phyloP scores from a whole-genome alignment of 2,113 vertebrate genomes.

The Scomber japonicus region DNA sequence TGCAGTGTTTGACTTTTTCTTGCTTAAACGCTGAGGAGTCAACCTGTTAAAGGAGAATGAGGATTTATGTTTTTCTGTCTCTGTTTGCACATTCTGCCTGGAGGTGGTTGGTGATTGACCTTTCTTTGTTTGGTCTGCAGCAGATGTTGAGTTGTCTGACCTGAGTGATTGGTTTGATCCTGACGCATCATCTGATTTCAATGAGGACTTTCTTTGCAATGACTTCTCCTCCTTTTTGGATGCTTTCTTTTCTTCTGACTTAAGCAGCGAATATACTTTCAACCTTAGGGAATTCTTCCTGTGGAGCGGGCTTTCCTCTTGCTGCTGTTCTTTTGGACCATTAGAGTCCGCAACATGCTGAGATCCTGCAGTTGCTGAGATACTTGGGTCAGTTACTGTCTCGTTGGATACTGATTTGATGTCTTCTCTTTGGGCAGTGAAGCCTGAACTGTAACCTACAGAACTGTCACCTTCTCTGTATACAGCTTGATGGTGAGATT shows the following conservation, averaged over 20 bases:
- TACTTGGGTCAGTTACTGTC: constrained; percentile 34
- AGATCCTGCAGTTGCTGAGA: constrained; percentile 11
- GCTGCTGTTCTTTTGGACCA: constrained; percentile 68
- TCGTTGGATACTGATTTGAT: constrained; percentile 19
- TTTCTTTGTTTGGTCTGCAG: constrained; percentile 30
- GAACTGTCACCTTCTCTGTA: background rate
- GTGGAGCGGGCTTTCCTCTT: constrained; percentile 63
- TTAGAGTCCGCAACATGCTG: constrained; percentile 75
- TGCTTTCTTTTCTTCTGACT: constrained; percentile 56
- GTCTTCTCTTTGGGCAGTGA: constrained; percentile 19
- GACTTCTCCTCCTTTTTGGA: constrained; percentile 67
- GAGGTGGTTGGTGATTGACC: background rate
- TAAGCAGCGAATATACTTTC: constrained; percentile 43
- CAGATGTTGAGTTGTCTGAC: constrained; percentile 27
- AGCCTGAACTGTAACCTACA: background rate
- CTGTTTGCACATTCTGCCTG: background rate
- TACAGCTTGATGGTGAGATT: background rate
- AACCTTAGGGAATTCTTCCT: constrained; percentile 57
- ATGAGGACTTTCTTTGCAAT: constrained; percentile 50
- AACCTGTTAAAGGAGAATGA: constrained; percentile 29
- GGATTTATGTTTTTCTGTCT: constrained; percentile 52
- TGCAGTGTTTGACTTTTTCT: constrained; percentile 33
- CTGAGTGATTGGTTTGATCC: constrained; percentile 21
- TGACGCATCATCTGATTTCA: constrained; percentile 28
- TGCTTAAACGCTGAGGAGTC: constrained; percentile 61